phyloP scores from a whole-genome alignment of 2,888 invertebrate genomes.

The Lochmaea crataegi region DNA sequence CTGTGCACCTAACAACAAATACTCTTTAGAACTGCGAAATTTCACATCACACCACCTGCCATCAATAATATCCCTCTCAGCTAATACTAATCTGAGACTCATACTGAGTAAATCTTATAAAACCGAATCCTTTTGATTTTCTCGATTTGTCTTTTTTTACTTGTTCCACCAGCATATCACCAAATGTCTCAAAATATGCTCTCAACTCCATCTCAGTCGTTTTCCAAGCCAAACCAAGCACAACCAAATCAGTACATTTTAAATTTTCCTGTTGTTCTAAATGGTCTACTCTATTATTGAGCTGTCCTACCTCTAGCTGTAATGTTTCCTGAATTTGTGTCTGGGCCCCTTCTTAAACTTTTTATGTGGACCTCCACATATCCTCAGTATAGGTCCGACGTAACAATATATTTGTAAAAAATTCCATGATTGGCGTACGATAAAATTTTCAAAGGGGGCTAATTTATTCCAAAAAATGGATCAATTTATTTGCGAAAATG shows the following conservation, averaged over 20 bases:
- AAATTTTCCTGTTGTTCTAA: too few relatives aligned
- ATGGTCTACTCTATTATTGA: too few relatives aligned
- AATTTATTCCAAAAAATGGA: too few relatives aligned
- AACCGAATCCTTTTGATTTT: slow-evolving; percentile 98
- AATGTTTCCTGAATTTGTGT: too few relatives aligned
- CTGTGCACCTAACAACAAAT: slow-evolving; percentile 94
- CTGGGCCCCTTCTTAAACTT: too few relatives aligned
- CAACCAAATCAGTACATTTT: slow-evolving; percentile 96
- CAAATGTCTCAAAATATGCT: slow-evolving; percentile 97
- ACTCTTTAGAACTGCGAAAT: slow-evolving; percentile 97
- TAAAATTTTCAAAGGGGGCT: too few relatives aligned
- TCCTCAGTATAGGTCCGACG: too few relatives aligned
- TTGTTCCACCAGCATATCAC: slow-evolving; percentile 98
- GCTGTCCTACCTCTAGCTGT: too few relatives aligned
- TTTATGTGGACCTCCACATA: too few relatives aligned
- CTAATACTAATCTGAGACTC: slow-evolving; percentile 95
- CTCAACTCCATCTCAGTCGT: slow-evolving; percentile 94
- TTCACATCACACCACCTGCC: slow-evolving; percentile 99
- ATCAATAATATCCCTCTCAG: slow-evolving; percentile 97
- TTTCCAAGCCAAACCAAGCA: slow-evolving; percentile 97
- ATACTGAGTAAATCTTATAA: slow-evolving; percentile 95
- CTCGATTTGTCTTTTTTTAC: slow-evolving; percentile 93
- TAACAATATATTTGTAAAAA: too few relatives aligned
- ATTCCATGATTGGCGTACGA: too few relatives aligned
- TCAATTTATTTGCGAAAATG: too few relatives aligned